phyloP scores from a whole-genome alignment of 2,113 vertebrate species.

The Dascyllus trimaculatus region DNA sequence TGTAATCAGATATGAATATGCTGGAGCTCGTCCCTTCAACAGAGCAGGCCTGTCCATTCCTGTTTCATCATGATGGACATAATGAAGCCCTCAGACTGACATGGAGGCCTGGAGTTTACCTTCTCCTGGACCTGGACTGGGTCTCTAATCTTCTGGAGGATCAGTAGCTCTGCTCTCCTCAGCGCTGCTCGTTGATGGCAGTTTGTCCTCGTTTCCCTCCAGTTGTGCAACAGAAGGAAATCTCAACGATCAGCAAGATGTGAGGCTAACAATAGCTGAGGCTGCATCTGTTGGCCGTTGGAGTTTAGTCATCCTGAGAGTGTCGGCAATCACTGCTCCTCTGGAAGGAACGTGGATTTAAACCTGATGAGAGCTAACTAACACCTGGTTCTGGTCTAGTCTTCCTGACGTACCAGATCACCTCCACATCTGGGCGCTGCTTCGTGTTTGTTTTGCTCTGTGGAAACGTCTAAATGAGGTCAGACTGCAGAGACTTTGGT shows the following conservation, averaged over 20 bases:
- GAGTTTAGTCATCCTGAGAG: background rate
- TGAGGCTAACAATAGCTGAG: slow-evolving; percentile 21
- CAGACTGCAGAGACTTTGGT: background rate
- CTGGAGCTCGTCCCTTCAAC: too few relatives aligned
- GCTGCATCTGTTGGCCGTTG: background rate
- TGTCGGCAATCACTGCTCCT: background rate
- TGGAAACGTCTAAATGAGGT: background rate
- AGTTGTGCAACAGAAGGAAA: slow-evolving; percentile 69
- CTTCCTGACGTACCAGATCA: background rate
- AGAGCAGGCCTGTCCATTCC: background rate
- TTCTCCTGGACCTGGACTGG: background rate
- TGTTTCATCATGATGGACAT: background rate
- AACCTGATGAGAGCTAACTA: too few relatives aligned
- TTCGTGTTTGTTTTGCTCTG: background rate
- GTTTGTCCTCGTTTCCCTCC: slow-evolving; percentile 33
- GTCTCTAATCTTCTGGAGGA: background rate
- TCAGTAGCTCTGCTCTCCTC: background rate
- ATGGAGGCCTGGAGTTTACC: background rate
- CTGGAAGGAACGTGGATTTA: too few relatives aligned
- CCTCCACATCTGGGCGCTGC: background rate
- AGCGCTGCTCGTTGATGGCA: slow-evolving; percentile 9
- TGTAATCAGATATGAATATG: background rate
- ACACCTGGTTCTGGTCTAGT: too few relatives aligned
- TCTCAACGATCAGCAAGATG: slow-evolving; percentile 64
- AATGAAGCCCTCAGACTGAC: slow-evolving; percentile 7